Evolutionary conservation across 2,797 vertebrate species (phyloP), one percentile per base, ranked within the genome.

Genomic region (Anguilla obscura): DNA sequence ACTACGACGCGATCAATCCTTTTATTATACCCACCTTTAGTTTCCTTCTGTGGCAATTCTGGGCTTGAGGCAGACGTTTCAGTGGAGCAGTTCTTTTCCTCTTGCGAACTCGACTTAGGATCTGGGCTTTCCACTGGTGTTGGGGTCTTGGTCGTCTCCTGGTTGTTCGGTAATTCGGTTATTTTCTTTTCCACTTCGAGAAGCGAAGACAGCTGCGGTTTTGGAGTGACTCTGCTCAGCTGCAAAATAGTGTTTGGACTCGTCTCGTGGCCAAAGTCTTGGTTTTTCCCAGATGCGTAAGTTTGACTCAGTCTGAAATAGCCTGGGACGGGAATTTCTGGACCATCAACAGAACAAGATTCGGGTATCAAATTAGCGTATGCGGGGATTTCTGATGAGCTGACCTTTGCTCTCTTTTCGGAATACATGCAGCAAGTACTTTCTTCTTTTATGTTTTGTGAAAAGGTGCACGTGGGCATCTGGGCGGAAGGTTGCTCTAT

Each of bases 341-440:
- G 97, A 93, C 97, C 98, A 87, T 99, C 98, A 93, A 96, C 95
- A 66, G 97, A 94, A 92, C 97, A 98, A 83, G 97, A 95, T 90
- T 99, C 98, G 50, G 98, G 95, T 90, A 97, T 95, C 93, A 98
- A 94, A 95, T 95, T 98, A 93, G 98, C 96, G 94, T 98, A 99
- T 90, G 97, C 96, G 92, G 97, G 96, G 93, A 97, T 96, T 90
- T 98, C 97, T 91, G 97, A 93, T 91, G 97, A 95, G 95, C 95
- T 97, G 94, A 97, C 97, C 97, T 99, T 99, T 92, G 97, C 96
- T 95, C 97, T 96, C 96, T 99, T 99, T 96, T 99, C 98, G 92
- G 98, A 98, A 96, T 98, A 99, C 98, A 99, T 99, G 96, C 98
- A 99, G 97, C 98, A 99, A 95, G 98, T 99, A 94, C 96, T 98